A percentile compares a stretch with the other conserved stretches of the same genome.
phyloP scores from a whole-genome alignment of 2,113 vertebrate species.

The Dolichallabes microphthalmus region DNA sequence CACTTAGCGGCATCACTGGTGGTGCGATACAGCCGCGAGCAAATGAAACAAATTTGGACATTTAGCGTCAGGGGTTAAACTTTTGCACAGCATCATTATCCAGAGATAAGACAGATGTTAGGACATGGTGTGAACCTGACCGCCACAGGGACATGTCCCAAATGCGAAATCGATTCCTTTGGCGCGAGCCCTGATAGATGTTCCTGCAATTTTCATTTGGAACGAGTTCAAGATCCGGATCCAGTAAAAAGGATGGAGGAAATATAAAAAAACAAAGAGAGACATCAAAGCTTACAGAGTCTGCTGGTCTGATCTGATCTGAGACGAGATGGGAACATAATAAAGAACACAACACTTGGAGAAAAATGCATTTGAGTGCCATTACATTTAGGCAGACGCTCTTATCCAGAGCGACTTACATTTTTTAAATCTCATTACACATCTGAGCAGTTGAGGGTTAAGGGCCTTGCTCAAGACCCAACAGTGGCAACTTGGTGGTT shows the following conservation, averaged over 20 bases:
- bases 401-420: no score
- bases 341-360: background rate
- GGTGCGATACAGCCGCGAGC: background rate
- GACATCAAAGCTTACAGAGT: conserved; percentile 1
- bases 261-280: conserved; percentile 10
- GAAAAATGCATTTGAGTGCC: background rate
- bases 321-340: background rate
- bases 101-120: background rate
- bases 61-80: no score
- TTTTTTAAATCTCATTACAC: no score
- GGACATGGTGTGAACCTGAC: background rate
- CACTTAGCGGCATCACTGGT: background rate
- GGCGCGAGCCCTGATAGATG: conserved; percentile 65
- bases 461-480: no score
- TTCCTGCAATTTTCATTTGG: conserved; percentile 71
- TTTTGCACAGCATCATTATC: background rate
- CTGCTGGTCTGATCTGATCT: background rate
- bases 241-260: conserved; percentile 7
- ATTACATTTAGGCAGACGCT: no score
- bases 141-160: conserved; percentile 51
- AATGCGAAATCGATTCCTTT: conserved; percentile 64
- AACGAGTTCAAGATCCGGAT: conserved; percentile 62
- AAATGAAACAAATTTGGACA: background rate
- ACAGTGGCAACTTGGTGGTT: no score
- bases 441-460: no score